Evolutionary conservation across 2,797 vertebrate species (phyloP).

Genomic region (Chloroceryle inda): DNA sequence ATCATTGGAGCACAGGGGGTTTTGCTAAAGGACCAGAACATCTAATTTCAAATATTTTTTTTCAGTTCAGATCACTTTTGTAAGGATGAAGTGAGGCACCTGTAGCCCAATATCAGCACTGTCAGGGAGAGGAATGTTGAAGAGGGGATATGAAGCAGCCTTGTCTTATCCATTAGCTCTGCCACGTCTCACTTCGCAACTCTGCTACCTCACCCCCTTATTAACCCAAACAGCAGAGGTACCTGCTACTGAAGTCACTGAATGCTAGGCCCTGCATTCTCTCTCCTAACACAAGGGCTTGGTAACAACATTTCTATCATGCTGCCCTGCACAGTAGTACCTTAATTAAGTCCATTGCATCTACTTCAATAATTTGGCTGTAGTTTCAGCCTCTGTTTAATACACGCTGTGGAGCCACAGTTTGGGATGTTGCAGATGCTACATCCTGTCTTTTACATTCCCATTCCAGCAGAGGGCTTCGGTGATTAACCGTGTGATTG

Average conservation of each 20-base stretch:
- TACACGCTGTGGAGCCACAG: neutral
- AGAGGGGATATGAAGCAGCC: neutral
- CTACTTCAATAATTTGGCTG: neutral
- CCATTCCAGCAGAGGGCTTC: slow-evolving; percentile 24
- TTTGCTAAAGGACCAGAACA: neutral
- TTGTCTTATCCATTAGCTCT: neutral
- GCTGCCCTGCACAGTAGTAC: neutral
- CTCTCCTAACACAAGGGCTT: neutral
- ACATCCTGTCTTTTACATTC: neutral
- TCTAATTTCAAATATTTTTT: neutral
- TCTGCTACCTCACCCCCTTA: neutral
- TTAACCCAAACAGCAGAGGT: neutral
- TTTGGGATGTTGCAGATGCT: neutral
- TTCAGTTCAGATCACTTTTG: neutral
- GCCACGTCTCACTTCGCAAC: neutral
- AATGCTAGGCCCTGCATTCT: neutral
- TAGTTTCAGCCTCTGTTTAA: neutral
- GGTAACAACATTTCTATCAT: neutral
- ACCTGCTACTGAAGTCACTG: neutral
- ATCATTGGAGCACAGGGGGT: neutral
- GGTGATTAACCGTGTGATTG: neutral
- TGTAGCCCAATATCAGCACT: neutral
- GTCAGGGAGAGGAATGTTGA: neutral
- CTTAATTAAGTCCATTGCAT: neutral
- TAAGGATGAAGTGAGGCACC: neutral